Evolutionary conservation across 2,113 vertebrate species (phyloP).

Genomic region (Leptobrachium leishanense): DNA sequence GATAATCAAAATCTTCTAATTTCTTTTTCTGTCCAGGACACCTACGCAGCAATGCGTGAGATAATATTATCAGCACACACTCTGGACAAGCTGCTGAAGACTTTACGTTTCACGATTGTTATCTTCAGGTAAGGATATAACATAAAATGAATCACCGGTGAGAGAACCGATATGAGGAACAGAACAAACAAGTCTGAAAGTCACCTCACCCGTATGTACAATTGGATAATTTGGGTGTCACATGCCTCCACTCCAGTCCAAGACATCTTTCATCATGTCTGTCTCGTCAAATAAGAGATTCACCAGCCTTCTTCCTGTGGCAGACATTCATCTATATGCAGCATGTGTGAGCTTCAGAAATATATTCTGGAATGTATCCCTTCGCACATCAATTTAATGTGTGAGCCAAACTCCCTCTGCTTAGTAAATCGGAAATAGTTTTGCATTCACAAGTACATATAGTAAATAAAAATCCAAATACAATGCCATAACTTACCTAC

Average conservation of each 20-base stretch:
- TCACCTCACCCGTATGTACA: constrained; percentile 22
- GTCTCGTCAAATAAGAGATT: not conserved
- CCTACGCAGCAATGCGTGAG: constrained; percentile 3
- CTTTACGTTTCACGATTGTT: constrained; percentile 7
- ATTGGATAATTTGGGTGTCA: constrained; percentile 11
- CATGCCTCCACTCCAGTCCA: not conserved
- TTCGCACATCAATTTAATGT: constrained; percentile 2
- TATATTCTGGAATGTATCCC: not conserved
- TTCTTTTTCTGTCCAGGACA: constrained; percentile 3
- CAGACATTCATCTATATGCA: not conserved
- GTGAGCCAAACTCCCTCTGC: not conserved
- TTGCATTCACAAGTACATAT: not conserved
- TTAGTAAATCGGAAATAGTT: not conserved
- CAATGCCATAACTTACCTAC: not conserved
- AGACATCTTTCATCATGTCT: constrained; percentile 21
- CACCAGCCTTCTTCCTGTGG: too few relatives aligned
- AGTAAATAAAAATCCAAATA: not conserved
- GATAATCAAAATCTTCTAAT: constrained; percentile 27
- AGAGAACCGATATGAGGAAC: not conserved
- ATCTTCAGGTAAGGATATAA: not conserved
- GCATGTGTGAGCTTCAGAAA: not conserved
- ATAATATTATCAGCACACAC: constrained; percentile 17
- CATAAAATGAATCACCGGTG: constrained; percentile 29
- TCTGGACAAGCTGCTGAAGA: constrained; percentile 16
- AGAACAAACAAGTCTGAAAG: constrained; percentile 18